phyloP scores from a whole-genome alignment of 2,113 vertebrate species.

The Rhea americana region DNA sequence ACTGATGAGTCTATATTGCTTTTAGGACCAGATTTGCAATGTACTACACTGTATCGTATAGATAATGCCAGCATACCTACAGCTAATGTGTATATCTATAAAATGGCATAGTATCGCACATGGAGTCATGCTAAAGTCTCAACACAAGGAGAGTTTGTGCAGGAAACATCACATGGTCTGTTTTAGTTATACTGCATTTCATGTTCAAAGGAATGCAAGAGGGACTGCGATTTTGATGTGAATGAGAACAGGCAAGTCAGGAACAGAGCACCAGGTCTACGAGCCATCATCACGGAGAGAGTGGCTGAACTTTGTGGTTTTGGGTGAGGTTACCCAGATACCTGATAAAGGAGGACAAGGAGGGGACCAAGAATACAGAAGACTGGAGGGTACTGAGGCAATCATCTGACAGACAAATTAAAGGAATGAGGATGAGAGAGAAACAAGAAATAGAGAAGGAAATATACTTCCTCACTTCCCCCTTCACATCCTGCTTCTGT shows the following conservation, averaged over 20 bases:
- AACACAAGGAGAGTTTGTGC: too few species aligned
- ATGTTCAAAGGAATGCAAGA: not conserved
- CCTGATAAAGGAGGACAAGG: not conserved
- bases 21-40: rapidly evolving
- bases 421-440: not conserved
- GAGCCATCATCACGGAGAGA: not conserved
- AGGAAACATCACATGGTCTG: not conserved
- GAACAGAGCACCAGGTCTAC: not conserved
- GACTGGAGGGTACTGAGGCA: not conserved
- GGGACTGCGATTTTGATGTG: not conserved
- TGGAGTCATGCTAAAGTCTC: rapidly evolving
- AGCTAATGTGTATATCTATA: rapidly evolving
- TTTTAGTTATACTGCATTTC: not conserved
- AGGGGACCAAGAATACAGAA: not conserved
- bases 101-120: rapidly evolving
- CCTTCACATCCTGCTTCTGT: not conserved
- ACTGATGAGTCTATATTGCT: rapidly evolving
- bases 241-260: not conserved
- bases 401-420: not conserved
- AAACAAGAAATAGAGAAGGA: not conserved
- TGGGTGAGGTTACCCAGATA: not conserved
- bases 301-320: not conserved
- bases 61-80: not conserved
- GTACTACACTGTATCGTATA: rapidly evolving
- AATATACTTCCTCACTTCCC: not conserved